Evolutionary conservation across 2,113 vertebrate genomes (phyloP), one percentile per base, ranked within the genome.

Genomic region (Alligator mississippiensis): DNA sequence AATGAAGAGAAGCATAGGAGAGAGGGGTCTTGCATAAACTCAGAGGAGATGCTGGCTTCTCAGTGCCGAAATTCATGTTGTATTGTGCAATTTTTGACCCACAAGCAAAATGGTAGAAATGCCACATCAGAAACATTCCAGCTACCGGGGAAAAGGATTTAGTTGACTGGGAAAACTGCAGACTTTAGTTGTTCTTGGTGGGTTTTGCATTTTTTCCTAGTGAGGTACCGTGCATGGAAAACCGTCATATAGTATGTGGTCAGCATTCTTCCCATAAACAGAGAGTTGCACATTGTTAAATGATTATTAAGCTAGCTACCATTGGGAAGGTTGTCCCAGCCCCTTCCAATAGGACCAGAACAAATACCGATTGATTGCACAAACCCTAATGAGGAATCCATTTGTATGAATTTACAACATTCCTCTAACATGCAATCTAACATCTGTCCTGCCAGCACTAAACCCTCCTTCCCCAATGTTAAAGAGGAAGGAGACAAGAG

Each of bases 151-250:
- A 81, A 76, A 84, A 78, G 1, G 25, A 47, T 77, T 22, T 55
- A 89, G 72, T 59, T 60, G 85, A 61, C 2, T 18, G 82, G 83
- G 96, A 82, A 89, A 96, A 95, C 38, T 87, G 93, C 90, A 93
- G 76, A 62, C 66, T 90, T 88, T 9, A 79, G 94, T 91, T 77
- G 70, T 93, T 95, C 96, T 96, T 90, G 84, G 76, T 93, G 95
- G 96, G 92, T 63, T 97, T 95, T 89, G 94, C 98, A 98, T 98
- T 98, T 96, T 95, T 98, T 97, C 98, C 97, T 94, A 80, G 77
- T 98, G 98, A 98, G 95, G 97, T 97, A 94, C 55, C 30, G 84
- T 9, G 59, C 95, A 87, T n/a, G 87, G 96, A 94, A 97, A 97
- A 79, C 89, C 96, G 70, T 86, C 60, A 1, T 83, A 76, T 83